These are phyloP conservation scores for Hemistola chrysoprasaria DNA, from an alignment of 2,888 invertebrate genomes.

Conservation along the genomic window DNA sequence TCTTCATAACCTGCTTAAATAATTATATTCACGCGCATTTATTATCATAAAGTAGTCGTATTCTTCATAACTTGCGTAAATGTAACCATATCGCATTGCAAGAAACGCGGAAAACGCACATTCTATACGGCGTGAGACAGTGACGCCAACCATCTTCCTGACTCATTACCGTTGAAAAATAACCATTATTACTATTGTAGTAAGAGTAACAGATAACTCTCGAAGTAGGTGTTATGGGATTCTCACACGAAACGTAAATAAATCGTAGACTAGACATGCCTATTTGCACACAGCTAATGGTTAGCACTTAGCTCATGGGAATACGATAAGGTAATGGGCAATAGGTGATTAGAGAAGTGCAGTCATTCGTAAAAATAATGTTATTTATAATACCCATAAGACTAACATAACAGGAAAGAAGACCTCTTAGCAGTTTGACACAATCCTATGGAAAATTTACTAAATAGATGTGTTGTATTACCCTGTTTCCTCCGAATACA, in stretches of 20 bases:
- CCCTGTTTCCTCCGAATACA: too few species aligned
- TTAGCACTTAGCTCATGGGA: conserved; percentile 1
- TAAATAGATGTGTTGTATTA: too few species aligned
- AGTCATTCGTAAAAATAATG: too few species aligned
- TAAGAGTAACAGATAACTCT: background rate
- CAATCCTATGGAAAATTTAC: too few species aligned
- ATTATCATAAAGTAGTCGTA: background rate
- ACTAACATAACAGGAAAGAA: too few species aligned
- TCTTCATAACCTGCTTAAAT: too few species aligned
- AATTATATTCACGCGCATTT: too few species aligned
- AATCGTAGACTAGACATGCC: too few species aligned
- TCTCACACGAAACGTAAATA: conserved; percentile 9
- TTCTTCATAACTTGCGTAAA: conserved; percentile 7
- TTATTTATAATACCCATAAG: too few species aligned
- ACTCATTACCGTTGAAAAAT: background rate
- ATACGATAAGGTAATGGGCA: conserved; percentile 3
- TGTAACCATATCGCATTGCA: conserved; percentile 8
- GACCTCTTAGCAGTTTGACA: too few species aligned
- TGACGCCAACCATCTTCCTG: conserved; percentile 3
- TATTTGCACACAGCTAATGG: too few species aligned
- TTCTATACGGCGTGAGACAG: conserved; percentile 8
- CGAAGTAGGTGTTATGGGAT: conserved; percentile 6
- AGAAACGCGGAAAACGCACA: conserved; percentile 8
- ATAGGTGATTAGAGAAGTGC: background rate
- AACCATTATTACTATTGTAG: background rate